Evolutionary conservation across 2,888 invertebrate species (phyloP), one percentile per base, ranked within the genome.

Genomic region (Temnothorax unifasciatus): DNA sequence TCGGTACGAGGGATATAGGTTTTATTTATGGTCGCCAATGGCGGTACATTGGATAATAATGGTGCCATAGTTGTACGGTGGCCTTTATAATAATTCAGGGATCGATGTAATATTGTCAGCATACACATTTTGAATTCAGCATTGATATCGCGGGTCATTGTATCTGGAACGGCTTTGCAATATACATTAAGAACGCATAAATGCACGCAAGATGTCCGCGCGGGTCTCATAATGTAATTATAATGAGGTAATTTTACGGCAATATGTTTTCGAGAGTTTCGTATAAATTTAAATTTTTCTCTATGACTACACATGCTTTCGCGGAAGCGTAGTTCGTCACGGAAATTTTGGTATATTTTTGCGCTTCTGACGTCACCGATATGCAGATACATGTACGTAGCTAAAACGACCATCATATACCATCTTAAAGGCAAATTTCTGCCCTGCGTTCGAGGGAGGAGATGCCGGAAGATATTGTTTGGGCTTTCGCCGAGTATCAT

Each of bases 1-100:
- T 50, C 41, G 74, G 29, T 64, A 50, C 34, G 73, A 86, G 61
- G 52, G 47, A 71, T 57, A 71, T 57, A 75, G 50, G 21, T 52
- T 71, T 61, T 83, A 83, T 83, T 83, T 79, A 83, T 54, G 61
- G 18, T 18, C 8, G 69, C 63, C 57, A 41, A 71, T 73, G 52
- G 69, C 54, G 34, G 44, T 71, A 79, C 34, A 71, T 34, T 18
- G 21, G 15, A 29, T 21, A 79, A 71, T 38, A 73, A 73, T 81
- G 34, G 29, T 11, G n/a, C 34, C 13, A 8, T 25, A 18, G 18
- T 15, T 59, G 18, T 54, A 71, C 11, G 3, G 1, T 25, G 21
- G 47, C 15, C 47, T 50, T 59, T 73, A 73, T 73, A 73, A 73
- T 81, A 59, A 81, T 73, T 73, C 47, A 47, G 18, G 47, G 47